A percentile compares a stretch with the other conserved stretches of the same genome.
These are phyloP conservation scores for Hecatera dysodea DNA, from an alignment of 2,888 invertebrate species.

Conservation along the genomic window DNA sequence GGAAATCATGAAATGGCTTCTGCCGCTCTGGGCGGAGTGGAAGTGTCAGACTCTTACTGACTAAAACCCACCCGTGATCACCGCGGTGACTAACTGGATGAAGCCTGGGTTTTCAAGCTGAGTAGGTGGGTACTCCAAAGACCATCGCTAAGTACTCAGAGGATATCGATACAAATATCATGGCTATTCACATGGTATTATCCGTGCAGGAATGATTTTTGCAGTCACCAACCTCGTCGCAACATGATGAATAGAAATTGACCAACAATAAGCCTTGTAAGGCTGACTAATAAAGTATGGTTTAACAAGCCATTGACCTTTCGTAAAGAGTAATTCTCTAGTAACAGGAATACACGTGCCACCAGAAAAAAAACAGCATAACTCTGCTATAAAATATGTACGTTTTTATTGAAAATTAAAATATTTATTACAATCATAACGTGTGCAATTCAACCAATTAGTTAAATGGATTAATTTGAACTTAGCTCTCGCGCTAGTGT, in stretches of 20 bases:
- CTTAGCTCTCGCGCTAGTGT: slow-evolving; percentile 43
- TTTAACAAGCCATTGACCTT: slow-evolving; percentile 32
- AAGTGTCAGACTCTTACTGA: no score
- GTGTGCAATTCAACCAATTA: slow-evolving; percentile 42
- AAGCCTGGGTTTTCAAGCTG: no score
- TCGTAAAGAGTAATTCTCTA: slow-evolving; percentile 2
- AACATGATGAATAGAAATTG: slow-evolving; percentile 10
- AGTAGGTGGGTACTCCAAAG: no score
- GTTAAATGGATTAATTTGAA: slow-evolving; percentile 44
- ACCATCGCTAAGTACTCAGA: not conserved
- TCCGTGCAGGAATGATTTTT: not conserved
- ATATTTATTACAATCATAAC: slow-evolving; percentile 33
- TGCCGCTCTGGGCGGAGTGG: no score
- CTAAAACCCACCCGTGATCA: no score
- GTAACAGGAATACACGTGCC: slow-evolving; percentile 20
- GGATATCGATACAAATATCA: not conserved
- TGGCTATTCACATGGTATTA: not conserved
- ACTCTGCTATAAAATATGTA: slow-evolving; percentile 6
- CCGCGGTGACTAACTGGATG: no score
- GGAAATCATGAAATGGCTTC: no score
- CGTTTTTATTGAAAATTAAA: slow-evolving; percentile 14
- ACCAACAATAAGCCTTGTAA: slow-evolving; percentile 20
- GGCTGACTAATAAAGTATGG: slow-evolving; percentile 1
- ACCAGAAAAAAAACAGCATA: slow-evolving; percentile 6
- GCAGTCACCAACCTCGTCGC: slow-evolving; percentile 6